Evolutionary conservation across 2,113 vertebrate species (phyloP).

Genomic region (Psophia crepitans): DNA sequence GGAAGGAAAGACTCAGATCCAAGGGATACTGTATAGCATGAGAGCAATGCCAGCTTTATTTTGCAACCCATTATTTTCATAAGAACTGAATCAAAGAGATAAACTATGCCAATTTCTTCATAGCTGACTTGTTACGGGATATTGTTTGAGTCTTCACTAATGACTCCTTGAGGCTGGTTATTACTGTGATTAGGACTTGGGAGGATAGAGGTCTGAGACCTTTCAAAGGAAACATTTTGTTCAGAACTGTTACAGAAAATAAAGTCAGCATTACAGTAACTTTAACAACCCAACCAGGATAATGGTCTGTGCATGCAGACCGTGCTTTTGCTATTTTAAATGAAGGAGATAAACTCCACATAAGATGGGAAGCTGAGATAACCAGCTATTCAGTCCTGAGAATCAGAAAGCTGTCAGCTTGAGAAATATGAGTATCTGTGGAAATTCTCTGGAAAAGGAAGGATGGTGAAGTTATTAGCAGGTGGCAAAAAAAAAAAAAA

Average conservation of each 20-base stretch:
- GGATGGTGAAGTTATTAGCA: neutral
- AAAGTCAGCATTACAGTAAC: conserved; percentile 64
- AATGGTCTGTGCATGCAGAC: conserved; percentile 24
- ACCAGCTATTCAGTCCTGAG: conserved; percentile 40
- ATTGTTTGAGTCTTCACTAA: conserved; percentile 68
- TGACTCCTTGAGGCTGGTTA: conserved; percentile 71
- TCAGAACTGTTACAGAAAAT: conserved; percentile 63
- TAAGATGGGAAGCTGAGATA: conserved; percentile 23
- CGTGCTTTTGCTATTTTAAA: conserved; percentile 52
- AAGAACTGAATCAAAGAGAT: conserved; percentile 65
- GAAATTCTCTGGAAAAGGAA: neutral
- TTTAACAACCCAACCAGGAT: conserved; percentile 61
- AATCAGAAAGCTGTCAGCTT: conserved; percentile 36
- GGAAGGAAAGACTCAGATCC: neutral
- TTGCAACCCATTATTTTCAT: conserved; percentile 67
- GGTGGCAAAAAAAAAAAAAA: neutral
- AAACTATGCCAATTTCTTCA: conserved; percentile 67
- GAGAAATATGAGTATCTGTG: neutral
- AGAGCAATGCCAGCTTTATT: conserved; percentile 53
- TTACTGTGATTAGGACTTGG: conserved; percentile 70
- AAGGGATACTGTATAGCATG: neutral
- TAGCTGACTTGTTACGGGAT: conserved; percentile 64
- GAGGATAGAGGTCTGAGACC: conserved; percentile 70
- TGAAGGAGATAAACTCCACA: conserved; percentile 30
- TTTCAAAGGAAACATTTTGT: conserved; percentile 70